Conservation (phyloP, 2,113 vertebrate species). For the Esox niger region DNA sequence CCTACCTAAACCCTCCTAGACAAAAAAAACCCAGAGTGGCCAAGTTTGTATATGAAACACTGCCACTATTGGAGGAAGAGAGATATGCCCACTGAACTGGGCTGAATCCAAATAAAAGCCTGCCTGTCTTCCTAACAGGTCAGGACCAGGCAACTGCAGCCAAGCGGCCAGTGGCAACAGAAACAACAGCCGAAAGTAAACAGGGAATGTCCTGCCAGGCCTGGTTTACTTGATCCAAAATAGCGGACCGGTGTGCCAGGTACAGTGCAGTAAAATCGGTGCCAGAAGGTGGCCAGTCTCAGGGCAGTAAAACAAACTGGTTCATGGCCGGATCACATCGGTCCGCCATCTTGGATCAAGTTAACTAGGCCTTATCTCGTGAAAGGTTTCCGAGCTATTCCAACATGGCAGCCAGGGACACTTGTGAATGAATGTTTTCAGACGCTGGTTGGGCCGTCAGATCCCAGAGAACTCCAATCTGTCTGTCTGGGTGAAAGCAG, state of each 20-base stretch:
- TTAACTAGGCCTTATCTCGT: too few species aligned
- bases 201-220: conserved; percentile 75
- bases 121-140: conserved; percentile 7
- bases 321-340: conserved; percentile 59
- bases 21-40: not conserved
- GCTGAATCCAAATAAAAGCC: conserved; percentile 39
- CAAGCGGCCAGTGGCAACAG: conserved; percentile 40
- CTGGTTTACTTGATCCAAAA: too few species aligned
- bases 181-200: conserved; percentile 79
- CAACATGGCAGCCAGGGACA: too few species aligned
- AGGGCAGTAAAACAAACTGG: conserved; percentile 67
- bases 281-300: conserved; percentile 15
- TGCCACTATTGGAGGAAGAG: conserved; percentile 15
- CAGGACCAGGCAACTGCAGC: conserved; percentile 39
- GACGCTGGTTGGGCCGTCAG: too few species aligned
- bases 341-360: not conserved
- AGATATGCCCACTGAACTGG: conserved; percentile 23
- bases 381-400: too few species aligned
- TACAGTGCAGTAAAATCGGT: conserved; percentile 78
- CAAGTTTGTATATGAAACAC: conserved; percentile 35
- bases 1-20: not conserved
- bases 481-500: too few species aligned
- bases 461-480: too few species aligned
- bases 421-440: too few species aligned
- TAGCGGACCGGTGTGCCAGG: too few species aligned